These are phyloP conservation scores for Dromococcyx pavoninus DNA, from an alignment of 2,797 vertebrate genomes.

Conservation along the genomic window DNA sequence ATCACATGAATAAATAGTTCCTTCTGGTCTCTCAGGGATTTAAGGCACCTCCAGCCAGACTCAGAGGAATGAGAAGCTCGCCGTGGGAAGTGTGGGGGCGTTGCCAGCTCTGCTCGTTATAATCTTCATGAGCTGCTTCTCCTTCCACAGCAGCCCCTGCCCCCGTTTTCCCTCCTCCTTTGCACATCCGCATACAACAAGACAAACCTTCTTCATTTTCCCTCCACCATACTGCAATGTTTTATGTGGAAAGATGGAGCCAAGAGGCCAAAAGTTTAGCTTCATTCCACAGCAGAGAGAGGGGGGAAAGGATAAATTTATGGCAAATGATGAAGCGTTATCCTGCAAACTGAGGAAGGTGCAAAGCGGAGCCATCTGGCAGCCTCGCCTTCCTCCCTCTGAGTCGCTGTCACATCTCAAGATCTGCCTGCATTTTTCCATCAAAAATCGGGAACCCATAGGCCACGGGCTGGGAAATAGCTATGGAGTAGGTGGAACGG, in stretches of 20 bases:
- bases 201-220: background rate
- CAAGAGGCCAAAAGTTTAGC: constrained; percentile 15
- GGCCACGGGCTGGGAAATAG: constrained; percentile 9
- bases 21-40: background rate
- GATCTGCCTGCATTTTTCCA: constrained; percentile 32
- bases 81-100: constrained; percentile 34
- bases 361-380: constrained; percentile 63
- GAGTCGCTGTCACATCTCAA: background rate
- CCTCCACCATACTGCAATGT: background rate
- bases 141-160: background rate
- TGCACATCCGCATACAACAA: background rate
- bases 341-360: constrained; percentile 33
- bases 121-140: background rate
- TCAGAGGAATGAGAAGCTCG: background rate
- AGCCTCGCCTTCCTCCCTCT: constrained; percentile 49
- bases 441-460: constrained; percentile 25
- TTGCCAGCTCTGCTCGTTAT: background rate
- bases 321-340: constrained; percentile 15
- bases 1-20: background rate
- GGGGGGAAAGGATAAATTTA: background rate
- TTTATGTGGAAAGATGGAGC: background rate
- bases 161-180: background rate
- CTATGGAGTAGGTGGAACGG: constrained; percentile 9
- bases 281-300: background rate
- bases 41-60: background rate